Base-by-base conservation (phyloP, 1,140 invertebrate species). In the Drosophila athabasca region DNA sequence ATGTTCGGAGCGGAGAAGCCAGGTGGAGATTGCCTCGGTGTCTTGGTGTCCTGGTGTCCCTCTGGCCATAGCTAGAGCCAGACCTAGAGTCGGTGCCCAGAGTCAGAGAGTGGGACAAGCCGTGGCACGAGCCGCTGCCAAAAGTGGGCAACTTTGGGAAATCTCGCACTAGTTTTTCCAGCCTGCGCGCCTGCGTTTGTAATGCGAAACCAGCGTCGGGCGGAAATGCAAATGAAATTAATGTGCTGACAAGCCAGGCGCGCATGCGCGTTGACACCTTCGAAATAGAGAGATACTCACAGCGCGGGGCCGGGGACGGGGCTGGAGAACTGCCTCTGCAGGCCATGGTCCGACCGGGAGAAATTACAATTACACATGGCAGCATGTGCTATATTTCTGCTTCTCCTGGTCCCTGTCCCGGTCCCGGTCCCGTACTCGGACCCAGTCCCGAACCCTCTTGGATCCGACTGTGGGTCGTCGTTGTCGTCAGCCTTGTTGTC, bases 221-320 rank as follows among this genome's bases (percentile, higher is more conserved):
- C 88, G 88, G 88, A 90, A 90, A 90, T 90, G 88, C 82, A 90
- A 90, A 90, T 90, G 81, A 90, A 90, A 90, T 90, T 90, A 90
- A 90, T 90, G 88, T 83, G 87, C 76, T 90, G 88, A 88, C 88
- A 90, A 87, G 71, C 77, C 79, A 72, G 74, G 72, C 79, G 84
- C 84, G 76, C 83, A 89, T 83, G 83, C 83, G 79, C 83, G 83
- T 88, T 88, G 83, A 88, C 83, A 88, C 83, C 83, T 88, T 83
- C 52, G 62, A 73, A 54, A 66, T 62, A 49, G 35, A 59, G 45
- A 61, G 55, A 49, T 15, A 44, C 50, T 13, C 48, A 53, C 17
- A 26, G 48, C 19, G 67, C n/a, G 62, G 65, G 17, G 26, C 9
- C 22, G 35, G 26, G 17, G 26, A 6, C 22, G 35, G 26, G 17